Evolutionary conservation across 2,797 vertebrate species (phyloP), one percentile per base, ranked within the genome.

Genomic region (Orientallactaga sibirica): DNA sequence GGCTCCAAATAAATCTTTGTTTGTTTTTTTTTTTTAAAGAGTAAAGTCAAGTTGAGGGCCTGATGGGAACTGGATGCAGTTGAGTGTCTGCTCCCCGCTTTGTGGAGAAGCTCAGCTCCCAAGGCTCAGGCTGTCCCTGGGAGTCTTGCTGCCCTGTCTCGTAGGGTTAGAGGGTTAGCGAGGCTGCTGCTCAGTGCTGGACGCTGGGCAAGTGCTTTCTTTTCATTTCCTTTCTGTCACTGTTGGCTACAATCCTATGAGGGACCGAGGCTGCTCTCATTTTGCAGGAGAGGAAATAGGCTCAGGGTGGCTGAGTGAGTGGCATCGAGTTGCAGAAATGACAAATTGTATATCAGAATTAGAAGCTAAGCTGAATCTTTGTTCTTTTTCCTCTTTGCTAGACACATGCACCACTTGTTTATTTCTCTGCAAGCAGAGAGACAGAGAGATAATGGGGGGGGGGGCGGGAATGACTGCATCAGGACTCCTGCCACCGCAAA

Each of bases 221-320:
- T 33, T 85, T 20, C 74, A 10, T 27, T 80, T 48, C 7, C 29
- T 86, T 78, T n/a, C 70, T 58, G 48, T 90, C 68, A 74, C 41
- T 64, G 33, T 14, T 62, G 12, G 19, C 18, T 76, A 25, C 2
- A 68, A 27, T 62, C 27, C 3, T 25, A 48, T 15, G 18, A 89
- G 2, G 37, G 20, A 77, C 37, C 64, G 24, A 43, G n/a, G 67
- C 61, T 76, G 12, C 22, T 64, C 15, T 2, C 12, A 18, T 91
- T 92, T 83, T 93, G 14, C 61, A 71, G 37, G 74, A 62, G 1
- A 66, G n/a, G 80, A 82, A 76, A 83, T 43, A 93, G 52, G 10
- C 29, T 90, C 6, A 22, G 15, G 22, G 27, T 78, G 61, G 68
- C 70, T 52, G 27, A 75, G 52, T 66, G 61, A 76, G 62, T 85